phyloP scores from a whole-genome alignment of 2,888 invertebrate species.

The Chrysolina americana region DNA sequence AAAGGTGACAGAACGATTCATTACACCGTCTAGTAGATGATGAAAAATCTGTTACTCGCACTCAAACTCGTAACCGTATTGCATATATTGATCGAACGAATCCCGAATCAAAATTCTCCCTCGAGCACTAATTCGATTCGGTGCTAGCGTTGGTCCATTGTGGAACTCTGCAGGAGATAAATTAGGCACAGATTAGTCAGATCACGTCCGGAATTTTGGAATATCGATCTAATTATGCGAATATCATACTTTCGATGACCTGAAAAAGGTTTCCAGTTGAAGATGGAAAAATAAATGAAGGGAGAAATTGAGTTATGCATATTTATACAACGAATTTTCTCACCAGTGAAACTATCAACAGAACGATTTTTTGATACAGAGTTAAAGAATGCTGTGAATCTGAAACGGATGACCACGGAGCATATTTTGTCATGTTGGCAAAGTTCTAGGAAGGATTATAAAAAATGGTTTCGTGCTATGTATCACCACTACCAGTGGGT shows the following conservation, averaged over 20 bases:
- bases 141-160: slow-evolving; percentile 9
- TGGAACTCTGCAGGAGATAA: slow-evolving; percentile 15
- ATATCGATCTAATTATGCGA: neutral
- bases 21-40: no score
- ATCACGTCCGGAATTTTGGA: slow-evolving; percentile 22
- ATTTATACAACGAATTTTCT: neutral
- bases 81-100: slow-evolving; percentile 3
- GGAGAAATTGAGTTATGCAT: neutral
- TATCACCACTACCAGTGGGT: no score
- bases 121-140: neutral
- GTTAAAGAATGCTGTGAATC: no score
- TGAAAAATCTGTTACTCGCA: neutral
- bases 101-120: neutral
- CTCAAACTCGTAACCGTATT: neutral
- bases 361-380: no score
- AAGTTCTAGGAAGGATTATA: no score
- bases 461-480: no score
- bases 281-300: neutral
- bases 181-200: slow-evolving; percentile 23
- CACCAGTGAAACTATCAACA: neutral
- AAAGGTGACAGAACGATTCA: no score
- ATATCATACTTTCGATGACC: neutral
- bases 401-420: no score
- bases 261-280: neutral
- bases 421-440: no score